A percentile compares a stretch with the other conserved stretches of the same genome.
Conservation (phyloP, 2,888 invertebrate genomes). For the Ectropis crepuscularia region DNA sequence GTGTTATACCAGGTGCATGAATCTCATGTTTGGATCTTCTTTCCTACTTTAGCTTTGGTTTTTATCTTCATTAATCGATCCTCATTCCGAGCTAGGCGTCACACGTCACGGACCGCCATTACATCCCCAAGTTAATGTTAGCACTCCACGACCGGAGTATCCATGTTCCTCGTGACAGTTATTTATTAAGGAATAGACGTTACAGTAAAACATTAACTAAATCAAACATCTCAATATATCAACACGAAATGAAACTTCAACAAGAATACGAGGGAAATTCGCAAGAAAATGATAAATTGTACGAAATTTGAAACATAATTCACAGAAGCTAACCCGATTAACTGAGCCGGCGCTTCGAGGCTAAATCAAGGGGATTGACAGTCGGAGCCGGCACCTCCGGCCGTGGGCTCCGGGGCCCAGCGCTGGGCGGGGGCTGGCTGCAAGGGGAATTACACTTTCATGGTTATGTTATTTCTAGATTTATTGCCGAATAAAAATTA, state of each 20-base stretch:
- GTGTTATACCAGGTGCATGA: too few species aligned
- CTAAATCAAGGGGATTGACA: constrained; percentile 54
- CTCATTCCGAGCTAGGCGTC: too few species aligned
- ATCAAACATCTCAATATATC: background rate
- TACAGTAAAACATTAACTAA: background rate
- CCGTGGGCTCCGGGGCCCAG: constrained; percentile 25
- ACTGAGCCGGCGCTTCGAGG: constrained; percentile 33
- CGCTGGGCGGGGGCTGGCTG: too few species aligned
- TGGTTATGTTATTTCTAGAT: constrained; percentile 46
- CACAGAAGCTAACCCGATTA: constrained; percentile 39
- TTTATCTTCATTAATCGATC: too few species aligned
- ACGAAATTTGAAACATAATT: constrained; percentile 35
- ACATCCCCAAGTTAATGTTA: too few species aligned
- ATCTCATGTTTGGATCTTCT: too few species aligned
- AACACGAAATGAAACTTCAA: constrained; percentile 2
- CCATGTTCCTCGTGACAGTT: too few species aligned
- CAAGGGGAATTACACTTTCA: constrained; percentile 52
- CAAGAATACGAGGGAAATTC: constrained; percentile 13
- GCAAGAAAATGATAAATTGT: constrained; percentile 32
- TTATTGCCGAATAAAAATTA: constrained; percentile 33
- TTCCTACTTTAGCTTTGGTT: too few species aligned
- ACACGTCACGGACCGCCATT: too few species aligned
- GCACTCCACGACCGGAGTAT: too few species aligned
- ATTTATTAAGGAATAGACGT: too few species aligned
- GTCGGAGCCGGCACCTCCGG: constrained; percentile 7